A percentile compares a stretch with the other conserved stretches of the same genome.
phyloP scores from a whole-genome alignment of 2,113 vertebrate species.

The Microcebus griseorufus region DNA sequence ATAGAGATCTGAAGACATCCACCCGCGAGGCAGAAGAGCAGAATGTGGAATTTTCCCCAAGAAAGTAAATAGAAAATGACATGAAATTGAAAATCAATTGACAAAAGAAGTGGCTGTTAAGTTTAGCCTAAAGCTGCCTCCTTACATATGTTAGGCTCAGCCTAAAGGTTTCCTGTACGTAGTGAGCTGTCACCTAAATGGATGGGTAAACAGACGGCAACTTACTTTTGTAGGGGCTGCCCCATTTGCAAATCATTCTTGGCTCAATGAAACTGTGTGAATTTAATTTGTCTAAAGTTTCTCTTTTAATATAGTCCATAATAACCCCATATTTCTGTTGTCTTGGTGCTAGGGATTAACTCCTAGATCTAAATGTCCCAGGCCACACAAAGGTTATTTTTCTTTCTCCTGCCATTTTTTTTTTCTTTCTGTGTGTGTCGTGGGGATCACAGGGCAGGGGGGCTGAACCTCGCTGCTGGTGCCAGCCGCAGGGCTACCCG shows the following conservation, averaged over 20 bases:
- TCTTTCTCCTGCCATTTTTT: background rate
- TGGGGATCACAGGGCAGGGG: background rate
- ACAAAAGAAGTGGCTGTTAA: background rate
- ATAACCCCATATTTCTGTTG: background rate
- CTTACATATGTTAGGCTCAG: too few relatives aligned
- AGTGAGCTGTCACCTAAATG: too few relatives aligned
- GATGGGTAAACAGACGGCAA: too few relatives aligned
- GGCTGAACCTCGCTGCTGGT: background rate
- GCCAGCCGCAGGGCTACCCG: fast-evolving
- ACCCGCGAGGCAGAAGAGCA: background rate
- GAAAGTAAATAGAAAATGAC: background rate
- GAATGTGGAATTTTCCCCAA: background rate
- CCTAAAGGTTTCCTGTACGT: too few relatives aligned
- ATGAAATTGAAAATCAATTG: background rate
- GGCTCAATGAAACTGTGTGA: too few relatives aligned
- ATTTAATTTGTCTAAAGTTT: too few relatives aligned
- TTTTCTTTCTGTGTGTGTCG: background rate
- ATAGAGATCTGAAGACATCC: background rate
- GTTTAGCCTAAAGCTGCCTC: too few relatives aligned
- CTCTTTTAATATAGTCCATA: background rate
- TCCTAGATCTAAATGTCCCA: background rate
- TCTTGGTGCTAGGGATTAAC: background rate
- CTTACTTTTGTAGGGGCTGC: too few relatives aligned
- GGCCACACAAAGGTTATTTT: background rate
- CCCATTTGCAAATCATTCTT: too few relatives aligned